phyloP scores from a whole-genome alignment of 1,140 invertebrate genomes.

The Lineus longissimus region DNA sequence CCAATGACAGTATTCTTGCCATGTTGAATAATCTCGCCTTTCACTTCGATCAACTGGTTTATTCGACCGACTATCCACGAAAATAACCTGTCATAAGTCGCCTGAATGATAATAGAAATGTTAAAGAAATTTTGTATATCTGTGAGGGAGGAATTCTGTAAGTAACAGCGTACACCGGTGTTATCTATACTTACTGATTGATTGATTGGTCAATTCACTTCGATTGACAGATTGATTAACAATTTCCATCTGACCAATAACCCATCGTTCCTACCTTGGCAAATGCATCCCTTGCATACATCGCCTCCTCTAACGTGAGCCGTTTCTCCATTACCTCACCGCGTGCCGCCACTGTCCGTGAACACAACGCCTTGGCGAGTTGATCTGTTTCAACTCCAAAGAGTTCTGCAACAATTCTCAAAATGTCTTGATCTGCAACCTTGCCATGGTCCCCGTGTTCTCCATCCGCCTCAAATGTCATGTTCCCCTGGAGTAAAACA shows the following conservation, averaged over 20 bases:
- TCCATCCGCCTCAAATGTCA: conserved; percentile 63
- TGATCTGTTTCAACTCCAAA: conserved; percentile 70
- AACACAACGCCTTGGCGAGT: conserved; percentile 73
- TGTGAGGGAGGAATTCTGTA: background rate
- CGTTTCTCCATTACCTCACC: conserved; percentile 91
- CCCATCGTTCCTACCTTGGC: conserved; percentile 68
- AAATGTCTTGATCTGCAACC: conserved; percentile 60
- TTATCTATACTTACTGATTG: no score
- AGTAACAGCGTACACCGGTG: no score
- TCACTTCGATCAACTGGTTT: conserved; percentile 69
- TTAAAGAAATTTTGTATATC: background rate
- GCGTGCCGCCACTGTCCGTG: conserved; percentile 84
- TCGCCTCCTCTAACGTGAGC: conserved; percentile 77
- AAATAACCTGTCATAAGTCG: conserved; percentile 87
- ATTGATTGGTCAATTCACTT: no score
- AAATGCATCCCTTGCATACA: conserved; percentile 87
- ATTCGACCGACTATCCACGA: conserved; percentile 87
- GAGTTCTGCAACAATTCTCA: conserved; percentile 65
- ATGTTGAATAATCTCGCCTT: conserved; percentile 52
- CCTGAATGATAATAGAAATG: conserved; percentile 56
- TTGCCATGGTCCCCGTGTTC: conserved; percentile 62
- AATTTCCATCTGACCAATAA: no score
- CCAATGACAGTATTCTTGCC: conserved; percentile 83
- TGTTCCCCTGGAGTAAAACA: conserved; percentile 63
- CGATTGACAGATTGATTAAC: no score